These are phyloP conservation scores for Mirza zaza DNA, from an alignment of 2,113 vertebrate genomes.

Conservation along the genomic window DNA sequence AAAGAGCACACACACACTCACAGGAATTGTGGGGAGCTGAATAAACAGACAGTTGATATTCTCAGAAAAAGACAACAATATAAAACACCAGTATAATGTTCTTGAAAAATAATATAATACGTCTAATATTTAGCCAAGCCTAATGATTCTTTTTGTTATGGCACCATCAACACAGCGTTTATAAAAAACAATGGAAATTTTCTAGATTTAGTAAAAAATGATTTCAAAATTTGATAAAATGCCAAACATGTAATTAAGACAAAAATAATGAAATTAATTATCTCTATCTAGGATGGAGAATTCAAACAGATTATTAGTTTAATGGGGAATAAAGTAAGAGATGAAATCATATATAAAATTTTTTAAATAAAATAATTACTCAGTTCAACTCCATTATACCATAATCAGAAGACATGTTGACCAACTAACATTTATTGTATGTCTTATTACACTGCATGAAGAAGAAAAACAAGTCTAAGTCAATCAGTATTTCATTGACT, in stretches of 20 bases:
- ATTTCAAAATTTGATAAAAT: conserved; percentile 5
- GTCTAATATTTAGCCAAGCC: neutral
- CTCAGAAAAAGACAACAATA: neutral
- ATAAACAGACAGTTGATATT: neutral
- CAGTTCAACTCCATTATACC: neutral
- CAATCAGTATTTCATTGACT: neutral
- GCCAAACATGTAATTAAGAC: neutral
- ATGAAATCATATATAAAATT: neutral
- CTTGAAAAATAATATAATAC: neutral
- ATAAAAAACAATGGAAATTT: neutral
- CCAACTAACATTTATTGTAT: neutral
- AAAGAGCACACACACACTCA: neutral
- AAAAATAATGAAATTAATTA: neutral
- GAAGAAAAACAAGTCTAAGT: neutral
- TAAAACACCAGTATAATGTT: neutral
- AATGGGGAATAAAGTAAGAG: neutral
- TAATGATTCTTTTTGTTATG: neutral
- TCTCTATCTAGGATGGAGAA: neutral
- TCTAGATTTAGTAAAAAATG: neutral
- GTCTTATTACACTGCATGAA: neutral
- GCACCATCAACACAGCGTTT: neutral
- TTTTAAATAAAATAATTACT: neutral
- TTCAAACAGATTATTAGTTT: neutral
- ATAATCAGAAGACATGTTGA: neutral
- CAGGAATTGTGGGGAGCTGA: neutral